These are phyloP conservation scores for Ecdyonurus torrentis DNA, from an alignment of 2,888 invertebrate genomes.

Conservation along the genomic window DNA sequence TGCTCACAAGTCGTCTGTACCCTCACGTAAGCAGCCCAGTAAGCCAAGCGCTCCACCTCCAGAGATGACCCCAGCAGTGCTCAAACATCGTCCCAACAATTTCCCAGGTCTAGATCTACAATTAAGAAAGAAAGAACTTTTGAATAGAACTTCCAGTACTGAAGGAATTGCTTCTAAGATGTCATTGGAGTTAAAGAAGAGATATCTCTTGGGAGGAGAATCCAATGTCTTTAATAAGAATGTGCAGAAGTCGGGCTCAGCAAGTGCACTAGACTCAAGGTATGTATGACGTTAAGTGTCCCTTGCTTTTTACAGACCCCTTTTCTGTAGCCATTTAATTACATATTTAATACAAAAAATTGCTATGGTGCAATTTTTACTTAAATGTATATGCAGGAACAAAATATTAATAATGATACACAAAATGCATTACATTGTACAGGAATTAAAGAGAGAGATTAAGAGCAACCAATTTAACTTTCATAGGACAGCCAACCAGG, in stretches of 20 bases:
- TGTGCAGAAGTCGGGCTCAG: slow-evolving; percentile 66
- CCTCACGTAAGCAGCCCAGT: slow-evolving; percentile 12
- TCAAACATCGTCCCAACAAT: neutral
- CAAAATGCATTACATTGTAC: no score
- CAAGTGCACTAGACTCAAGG: slow-evolving; percentile 70
- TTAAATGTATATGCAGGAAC: no score
- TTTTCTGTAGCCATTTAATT: no score
- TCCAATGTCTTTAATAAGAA: slow-evolving; percentile 33
- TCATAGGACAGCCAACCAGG: no score
- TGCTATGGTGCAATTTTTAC: no score
- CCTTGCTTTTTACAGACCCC: no score
- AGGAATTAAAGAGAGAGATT: no score
- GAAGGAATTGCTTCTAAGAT: slow-evolving; percentile 77
- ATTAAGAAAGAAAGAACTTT: slow-evolving; percentile 28
- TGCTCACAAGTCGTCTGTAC: slow-evolving; percentile 8
- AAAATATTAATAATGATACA: no score
- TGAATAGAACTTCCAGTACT: slow-evolving; percentile 69
- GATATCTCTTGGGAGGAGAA: slow-evolving; percentile 57
- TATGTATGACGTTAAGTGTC: no score
- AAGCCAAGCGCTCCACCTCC: slow-evolving; percentile 12
- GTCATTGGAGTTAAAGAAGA: slow-evolving; percentile 70
- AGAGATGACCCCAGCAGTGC: neutral
- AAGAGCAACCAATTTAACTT: no score
- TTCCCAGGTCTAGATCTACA: neutral
- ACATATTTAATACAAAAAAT: no score